Conservation (phyloP, 2,888 invertebrate species). For the Noctua janthina region DNA sequence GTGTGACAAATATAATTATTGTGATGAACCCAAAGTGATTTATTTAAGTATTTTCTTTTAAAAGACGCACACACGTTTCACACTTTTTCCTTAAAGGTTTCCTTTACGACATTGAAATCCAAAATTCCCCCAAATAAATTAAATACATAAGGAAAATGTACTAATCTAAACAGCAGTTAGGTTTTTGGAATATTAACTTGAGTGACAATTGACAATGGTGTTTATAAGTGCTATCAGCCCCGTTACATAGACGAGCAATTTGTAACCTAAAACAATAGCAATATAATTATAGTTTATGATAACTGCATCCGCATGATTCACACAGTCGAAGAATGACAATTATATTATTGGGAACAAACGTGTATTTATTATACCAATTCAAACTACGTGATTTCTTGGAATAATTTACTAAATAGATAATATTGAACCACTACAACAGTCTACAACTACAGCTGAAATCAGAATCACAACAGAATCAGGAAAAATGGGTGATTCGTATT, state of each 20-base stretch:
- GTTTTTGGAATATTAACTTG: not conserved
- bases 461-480: slow-evolving; percentile 8
- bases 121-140: not conserved
- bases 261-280: slow-evolving; percentile 51
- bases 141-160: slow-evolving; percentile 13
- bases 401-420: slow-evolving; percentile 11
- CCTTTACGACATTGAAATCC: not conserved
- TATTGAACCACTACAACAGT: slow-evolving; percentile 7
- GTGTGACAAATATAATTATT: not conserved
- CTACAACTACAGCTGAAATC: not conserved
- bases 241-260: slow-evolving; percentile 10
- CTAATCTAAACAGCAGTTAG: not conserved
- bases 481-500: not conserved
- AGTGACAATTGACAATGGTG: slow-evolving; percentile 1
- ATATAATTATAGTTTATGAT: slow-evolving; percentile 45
- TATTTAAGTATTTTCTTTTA: not conserved
- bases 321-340: slow-evolving; percentile 40
- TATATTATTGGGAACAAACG: slow-evolving; percentile 30
- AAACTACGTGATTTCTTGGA: slow-evolving; percentile 34
- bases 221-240: not conserved
- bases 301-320: slow-evolving; percentile 57
- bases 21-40: not conserved
- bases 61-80: not conserved
- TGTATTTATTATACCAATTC: slow-evolving; percentile 15
- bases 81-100: not conserved